Evolutionary conservation across 2,797 vertebrate genomes (phyloP).

Genomic region (Cuculus canorus): DNA sequence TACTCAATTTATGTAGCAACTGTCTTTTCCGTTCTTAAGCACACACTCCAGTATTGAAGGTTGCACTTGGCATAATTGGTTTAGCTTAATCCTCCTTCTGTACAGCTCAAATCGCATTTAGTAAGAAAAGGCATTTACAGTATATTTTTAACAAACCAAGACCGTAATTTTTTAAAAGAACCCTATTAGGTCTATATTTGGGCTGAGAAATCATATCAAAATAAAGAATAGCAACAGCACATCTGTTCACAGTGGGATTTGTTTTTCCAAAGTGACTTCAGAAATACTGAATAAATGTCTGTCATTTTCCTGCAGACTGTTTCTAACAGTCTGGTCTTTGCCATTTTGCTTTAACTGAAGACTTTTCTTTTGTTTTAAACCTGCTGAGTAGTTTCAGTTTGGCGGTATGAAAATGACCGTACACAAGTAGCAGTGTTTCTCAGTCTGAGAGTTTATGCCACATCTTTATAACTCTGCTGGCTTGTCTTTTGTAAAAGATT

Average conservation of each 20-base stretch:
- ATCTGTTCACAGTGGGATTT: not conserved
- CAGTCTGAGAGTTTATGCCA: not conserved
- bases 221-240: not conserved
- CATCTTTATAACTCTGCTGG: not conserved
- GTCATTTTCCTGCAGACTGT: not conserved
- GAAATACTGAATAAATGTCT: not conserved
- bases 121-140: not conserved
- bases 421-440: not conserved
- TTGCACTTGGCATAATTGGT: not conserved
- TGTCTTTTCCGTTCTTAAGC: not conserved
- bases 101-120: not conserved
- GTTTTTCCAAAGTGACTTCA: not conserved
- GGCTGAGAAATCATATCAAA: not conserved
- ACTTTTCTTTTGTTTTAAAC: not conserved
- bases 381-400: not conserved
- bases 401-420: not conserved
- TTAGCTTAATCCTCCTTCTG: not conserved
- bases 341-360: not conserved
- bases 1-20: not conserved
- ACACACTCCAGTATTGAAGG: not conserved
- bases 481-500: not conserved
- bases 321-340: not conserved
- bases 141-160: not conserved
- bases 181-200: not conserved
- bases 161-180: not conserved